Conservation (phyloP, 2,797 vertebrate species). For the Oreonectes daqikongensis region DNA sequence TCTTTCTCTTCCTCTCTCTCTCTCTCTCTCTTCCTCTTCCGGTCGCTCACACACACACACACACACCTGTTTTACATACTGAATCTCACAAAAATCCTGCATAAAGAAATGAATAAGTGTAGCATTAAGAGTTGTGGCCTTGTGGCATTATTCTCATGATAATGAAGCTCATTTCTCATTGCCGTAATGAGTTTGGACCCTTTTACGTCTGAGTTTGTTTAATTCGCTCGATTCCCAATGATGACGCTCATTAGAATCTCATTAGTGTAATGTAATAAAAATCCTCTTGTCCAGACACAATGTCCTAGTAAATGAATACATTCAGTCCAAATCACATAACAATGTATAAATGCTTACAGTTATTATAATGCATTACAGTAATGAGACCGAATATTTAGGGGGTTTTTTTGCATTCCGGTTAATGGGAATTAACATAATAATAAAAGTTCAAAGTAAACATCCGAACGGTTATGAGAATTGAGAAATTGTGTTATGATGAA, state of each 20-base stretch:
- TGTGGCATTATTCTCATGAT: constrained; percentile 2
- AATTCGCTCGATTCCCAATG: neutral
- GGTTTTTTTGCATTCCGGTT: too few relatives aligned
- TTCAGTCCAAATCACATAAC: neutral
- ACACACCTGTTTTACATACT: constrained; percentile 5
- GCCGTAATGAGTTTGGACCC: constrained; percentile 6
- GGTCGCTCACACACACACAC: neutral
- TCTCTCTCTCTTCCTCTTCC: neutral
- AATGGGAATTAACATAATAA: too few relatives aligned
- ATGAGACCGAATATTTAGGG: neutral
- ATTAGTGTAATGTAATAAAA: constrained; percentile 14
- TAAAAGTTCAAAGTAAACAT: too few relatives aligned
- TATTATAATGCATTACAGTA: neutral
- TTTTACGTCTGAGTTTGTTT: constrained; percentile 13
- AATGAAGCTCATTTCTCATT: constrained; percentile 19
- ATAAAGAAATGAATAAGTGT: too few relatives aligned
- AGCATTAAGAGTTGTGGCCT: neutral
- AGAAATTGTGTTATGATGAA: too few relatives aligned
- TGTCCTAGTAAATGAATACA: neutral
- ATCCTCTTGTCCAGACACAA: neutral
- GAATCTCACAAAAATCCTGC: too few relatives aligned
- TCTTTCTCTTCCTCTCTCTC: neutral
- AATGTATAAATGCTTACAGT: neutral
- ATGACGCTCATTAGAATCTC: constrained; percentile 5
- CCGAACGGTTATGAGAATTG: too few relatives aligned